These are phyloP conservation scores for Pristis pectinata DNA, from an alignment of 2,797 vertebrate genomes.

Conservation along the genomic window DNA sequence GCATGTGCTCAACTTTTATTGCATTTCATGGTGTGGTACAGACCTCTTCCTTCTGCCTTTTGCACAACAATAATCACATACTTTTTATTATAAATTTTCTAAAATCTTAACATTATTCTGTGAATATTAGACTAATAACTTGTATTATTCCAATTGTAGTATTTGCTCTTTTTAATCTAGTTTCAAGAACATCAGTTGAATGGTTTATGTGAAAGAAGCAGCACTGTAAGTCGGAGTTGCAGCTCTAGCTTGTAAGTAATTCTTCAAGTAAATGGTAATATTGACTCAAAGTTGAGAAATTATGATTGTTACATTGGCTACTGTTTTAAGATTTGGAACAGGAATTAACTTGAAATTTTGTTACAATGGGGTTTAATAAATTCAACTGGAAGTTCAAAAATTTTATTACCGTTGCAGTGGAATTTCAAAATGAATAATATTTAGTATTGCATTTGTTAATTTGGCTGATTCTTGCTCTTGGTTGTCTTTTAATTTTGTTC, in stretches of 20 bases:
- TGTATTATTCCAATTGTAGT: not conserved
- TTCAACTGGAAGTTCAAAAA: not conserved
- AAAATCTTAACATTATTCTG: not conserved
- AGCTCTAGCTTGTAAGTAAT: slow-evolving; percentile 13
- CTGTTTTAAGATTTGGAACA: not conserved
- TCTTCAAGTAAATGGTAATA: not conserved
- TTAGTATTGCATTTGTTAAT: not conserved
- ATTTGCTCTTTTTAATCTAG: not conserved
- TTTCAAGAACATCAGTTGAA: slow-evolving; percentile 7
- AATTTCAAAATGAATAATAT: not conserved
- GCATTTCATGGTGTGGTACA: not conserved
- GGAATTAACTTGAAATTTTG: not conserved
- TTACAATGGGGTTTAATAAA: not conserved
- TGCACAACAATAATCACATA: no score
- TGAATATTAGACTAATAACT: not conserved
- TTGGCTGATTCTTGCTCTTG: not conserved
- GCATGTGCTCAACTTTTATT: not conserved
- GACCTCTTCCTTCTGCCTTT: no score
- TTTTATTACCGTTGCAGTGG: not conserved
- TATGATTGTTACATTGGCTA: not conserved
- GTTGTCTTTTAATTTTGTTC: not conserved
- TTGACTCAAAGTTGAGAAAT: not conserved
- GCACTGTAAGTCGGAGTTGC: not conserved
- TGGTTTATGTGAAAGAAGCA: not conserved
- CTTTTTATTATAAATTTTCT: not conserved